Evolutionary conservation across 2,888 invertebrate genomes (phyloP).

Genomic region (Trisateles emortualis): DNA sequence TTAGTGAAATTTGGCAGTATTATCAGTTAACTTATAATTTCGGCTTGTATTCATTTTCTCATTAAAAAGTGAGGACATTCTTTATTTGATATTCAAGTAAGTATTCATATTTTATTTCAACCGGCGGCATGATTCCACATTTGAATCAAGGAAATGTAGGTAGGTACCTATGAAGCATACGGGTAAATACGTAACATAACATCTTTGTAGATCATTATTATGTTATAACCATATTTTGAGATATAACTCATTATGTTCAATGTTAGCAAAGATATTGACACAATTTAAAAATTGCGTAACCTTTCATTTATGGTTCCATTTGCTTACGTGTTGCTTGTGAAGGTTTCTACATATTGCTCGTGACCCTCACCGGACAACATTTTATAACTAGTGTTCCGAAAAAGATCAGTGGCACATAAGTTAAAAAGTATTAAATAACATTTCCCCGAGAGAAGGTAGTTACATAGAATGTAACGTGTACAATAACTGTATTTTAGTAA

Average conservation of each 20-base stretch:
- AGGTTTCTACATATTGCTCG: slow-evolving; percentile 79
- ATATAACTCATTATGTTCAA: slow-evolving; percentile 15
- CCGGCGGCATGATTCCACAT: slow-evolving; percentile 74
- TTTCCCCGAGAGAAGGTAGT: slow-evolving; percentile 25
- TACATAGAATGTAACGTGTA: slow-evolving; percentile 13
- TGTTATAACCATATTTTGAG: slow-evolving; percentile 4
- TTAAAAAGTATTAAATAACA: slow-evolving; percentile 28
- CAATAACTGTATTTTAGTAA: slow-evolving; percentile 19
- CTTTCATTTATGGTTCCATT: slow-evolving; percentile 81
- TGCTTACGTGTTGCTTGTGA: slow-evolving; percentile 85
- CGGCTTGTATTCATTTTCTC: slow-evolving; percentile 57
- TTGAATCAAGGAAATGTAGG: slow-evolving; percentile 64
- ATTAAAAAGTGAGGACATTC: slow-evolving; percentile 59
- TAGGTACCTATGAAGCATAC: slow-evolving; percentile 32
- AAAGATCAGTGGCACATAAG: slow-evolving; percentile 63
- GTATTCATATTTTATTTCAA: slow-evolving; percentile 57
- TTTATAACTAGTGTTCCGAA: slow-evolving; percentile 53
- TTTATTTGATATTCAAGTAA: slow-evolving; percentile 72
- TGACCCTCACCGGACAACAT: slow-evolving; percentile 70
- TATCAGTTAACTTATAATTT: slow-evolving; percentile 64
- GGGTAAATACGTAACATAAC: slow-evolving; percentile 17
- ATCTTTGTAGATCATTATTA: slow-evolving; percentile 5
- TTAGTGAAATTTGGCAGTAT: slow-evolving; percentile 81
- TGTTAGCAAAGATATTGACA: slow-evolving; percentile 58
- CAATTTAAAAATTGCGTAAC: slow-evolving; percentile 84